Percentiles rank a stretch among this genome's conserved stretches.
phyloP scores from a whole-genome alignment of 2,797 vertebrate genomes.

The Myiotriccus ornatus region DNA sequence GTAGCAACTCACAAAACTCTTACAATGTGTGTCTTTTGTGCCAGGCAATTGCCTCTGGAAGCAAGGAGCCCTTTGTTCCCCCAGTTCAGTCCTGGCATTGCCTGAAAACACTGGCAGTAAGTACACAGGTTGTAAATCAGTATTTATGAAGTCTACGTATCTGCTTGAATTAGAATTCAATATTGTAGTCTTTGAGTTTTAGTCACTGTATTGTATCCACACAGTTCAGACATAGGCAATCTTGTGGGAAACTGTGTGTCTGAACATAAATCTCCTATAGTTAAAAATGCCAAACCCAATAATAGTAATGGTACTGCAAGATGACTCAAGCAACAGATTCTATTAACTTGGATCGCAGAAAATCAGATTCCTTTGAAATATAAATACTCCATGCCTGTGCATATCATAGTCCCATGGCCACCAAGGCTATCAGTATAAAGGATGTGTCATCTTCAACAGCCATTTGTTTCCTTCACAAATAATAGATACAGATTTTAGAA shows the following conservation, averaged over 20 bases:
- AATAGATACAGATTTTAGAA: background rate
- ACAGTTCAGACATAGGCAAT: background rate
- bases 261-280: background rate
- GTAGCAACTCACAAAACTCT: background rate
- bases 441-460: background rate
- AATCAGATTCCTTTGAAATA: background rate
- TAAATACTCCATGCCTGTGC: background rate
- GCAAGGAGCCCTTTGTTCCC: background rate
- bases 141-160: background rate
- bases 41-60: background rate
- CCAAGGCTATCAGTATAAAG: background rate
- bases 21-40: background rate
- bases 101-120: background rate
- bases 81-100: fast-evolving
- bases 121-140: background rate
- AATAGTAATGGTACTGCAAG: background rate
- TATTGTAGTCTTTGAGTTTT: background rate
- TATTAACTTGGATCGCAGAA: background rate
- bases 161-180: background rate
- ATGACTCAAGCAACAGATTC: background rate
- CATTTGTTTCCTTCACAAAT: background rate
- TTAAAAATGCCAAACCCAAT: background rate
- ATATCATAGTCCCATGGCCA: background rate
- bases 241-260: background rate
- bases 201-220: fast-evolving